Percentiles rank a stretch among this genome's conserved stretches.
Conservation (phyloP, 2,113 vertebrate genomes). For the Ameiurus melas region DNA sequence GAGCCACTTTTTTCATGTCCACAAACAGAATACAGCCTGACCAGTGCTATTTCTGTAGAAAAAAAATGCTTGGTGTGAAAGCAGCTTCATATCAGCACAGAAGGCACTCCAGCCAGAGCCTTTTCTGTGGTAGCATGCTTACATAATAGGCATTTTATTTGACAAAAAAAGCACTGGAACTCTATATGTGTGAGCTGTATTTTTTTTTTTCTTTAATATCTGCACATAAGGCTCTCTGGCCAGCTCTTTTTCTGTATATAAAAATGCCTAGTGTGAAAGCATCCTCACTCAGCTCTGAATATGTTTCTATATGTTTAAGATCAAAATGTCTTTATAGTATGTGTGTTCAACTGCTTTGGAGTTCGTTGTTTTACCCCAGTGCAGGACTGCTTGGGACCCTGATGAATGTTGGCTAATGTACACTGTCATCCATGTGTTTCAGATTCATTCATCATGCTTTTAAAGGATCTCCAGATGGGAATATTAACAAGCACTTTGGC, state of each 20-base stretch:
- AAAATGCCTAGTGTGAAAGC: background rate
- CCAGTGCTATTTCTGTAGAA: background rate
- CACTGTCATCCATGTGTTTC: slow-evolving; percentile 60
- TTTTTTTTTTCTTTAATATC: background rate
- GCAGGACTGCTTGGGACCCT: slow-evolving; percentile 61
- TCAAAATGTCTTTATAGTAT: slow-evolving; percentile 57
- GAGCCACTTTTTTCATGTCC: background rate
- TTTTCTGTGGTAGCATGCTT: background rate
- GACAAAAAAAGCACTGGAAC: slow-evolving; percentile 4
- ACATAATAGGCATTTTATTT: slow-evolving; percentile 8
- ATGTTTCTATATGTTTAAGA: background rate
- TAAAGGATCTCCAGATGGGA: slow-evolving; percentile 64
- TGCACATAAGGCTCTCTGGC: background rate
- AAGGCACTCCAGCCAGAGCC: slow-evolving; percentile 3
- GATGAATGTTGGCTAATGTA: slow-evolving; percentile 70
- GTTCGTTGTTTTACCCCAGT: slow-evolving; percentile 64
- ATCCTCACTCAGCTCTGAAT: background rate
- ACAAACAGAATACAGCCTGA: background rate
- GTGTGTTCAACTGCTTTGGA: slow-evolving; percentile 71
- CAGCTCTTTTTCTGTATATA: background rate
- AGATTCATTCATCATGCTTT: slow-evolving; percentile 69
- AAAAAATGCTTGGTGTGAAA: slow-evolving; percentile 3
- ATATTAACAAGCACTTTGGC: slow-evolving; percentile 68
- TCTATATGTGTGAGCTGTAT: background rate
- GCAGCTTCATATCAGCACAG: slow-evolving; percentile 8